phyloP scores from a whole-genome alignment of 1,140 invertebrate genomes.

The Apocrypta bakeri region DNA sequence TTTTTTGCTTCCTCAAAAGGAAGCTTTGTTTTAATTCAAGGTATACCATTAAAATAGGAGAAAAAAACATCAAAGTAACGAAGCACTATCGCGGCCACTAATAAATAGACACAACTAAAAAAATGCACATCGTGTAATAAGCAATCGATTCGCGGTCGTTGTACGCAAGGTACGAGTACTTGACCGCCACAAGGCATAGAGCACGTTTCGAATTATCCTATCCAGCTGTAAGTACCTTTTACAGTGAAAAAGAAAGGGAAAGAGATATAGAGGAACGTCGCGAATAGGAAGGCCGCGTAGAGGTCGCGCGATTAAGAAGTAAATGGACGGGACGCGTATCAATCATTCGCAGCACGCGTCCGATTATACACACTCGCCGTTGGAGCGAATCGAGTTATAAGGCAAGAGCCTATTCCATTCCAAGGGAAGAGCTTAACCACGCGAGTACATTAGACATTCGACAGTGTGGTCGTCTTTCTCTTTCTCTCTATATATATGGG shows the following conservation, averaged over 20 bases:
- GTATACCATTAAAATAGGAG: too few relatives aligned
- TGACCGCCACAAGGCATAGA: not conserved
- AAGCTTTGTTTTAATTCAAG: too few relatives aligned
- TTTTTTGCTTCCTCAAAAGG: too few relatives aligned
- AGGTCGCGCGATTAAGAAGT: conserved; percentile 56
- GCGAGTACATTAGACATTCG: conserved; percentile 15
- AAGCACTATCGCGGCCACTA: too few relatives aligned
- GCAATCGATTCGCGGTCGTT: not conserved
- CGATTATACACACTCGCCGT: conserved; percentile 45
- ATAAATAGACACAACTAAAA: too few relatives aligned
- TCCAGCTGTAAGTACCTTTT: not conserved
- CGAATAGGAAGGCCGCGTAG: conserved; percentile 31
- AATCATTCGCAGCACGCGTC: conserved; percentile 59
- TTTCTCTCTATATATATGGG: not conserved
- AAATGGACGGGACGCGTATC: conserved; percentile 52
- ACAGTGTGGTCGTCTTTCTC: not conserved
- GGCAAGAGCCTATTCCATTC: not conserved
- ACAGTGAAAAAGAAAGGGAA: conserved; percentile 26
- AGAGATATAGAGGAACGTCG: conserved; percentile 21
- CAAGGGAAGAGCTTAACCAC: not conserved
- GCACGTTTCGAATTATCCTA: not conserved
- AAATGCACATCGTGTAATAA: not conserved
- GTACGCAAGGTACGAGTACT: not conserved
- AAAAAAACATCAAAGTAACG: too few relatives aligned
- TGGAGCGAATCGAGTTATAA: not conserved